Base-by-base conservation (phyloP, 1,140 invertebrate species). In the Zaprionus camerounensis region DNA sequence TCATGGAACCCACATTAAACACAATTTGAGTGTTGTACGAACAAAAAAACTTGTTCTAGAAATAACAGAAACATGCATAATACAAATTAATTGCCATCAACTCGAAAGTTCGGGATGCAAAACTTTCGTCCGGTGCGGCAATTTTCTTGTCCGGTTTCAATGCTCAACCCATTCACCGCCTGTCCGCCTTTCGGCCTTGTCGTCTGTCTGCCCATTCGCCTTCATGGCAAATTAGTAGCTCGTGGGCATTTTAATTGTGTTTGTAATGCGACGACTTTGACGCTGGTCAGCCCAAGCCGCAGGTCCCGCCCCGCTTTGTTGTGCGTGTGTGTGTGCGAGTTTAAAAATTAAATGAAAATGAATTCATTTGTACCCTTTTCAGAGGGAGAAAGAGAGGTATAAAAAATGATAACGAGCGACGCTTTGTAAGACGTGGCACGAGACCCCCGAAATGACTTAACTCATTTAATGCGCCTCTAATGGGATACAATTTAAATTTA, bases 401-500 rank as follows among this genome's bases (percentile, higher is more conserved):
- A 78, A 78, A 83, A 72, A 86, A 76, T 82, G 78, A 71, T 88
- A 72, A 72, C 63, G 70, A 76, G 69, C 62, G 63, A 66, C 63
- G 70, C 70, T 66, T 76, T 66, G 63, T 67, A 81, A 90, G 84
- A 78, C 76, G 78, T 58, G 75, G 75, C 66, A 72, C 63, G 77
- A 61, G 69, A 71, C 57, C 66, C 46, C 75, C 75, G 76, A 86
- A 91, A 85, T 82, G 84, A 88, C 84, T 88, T 88, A 88, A 88
- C 84, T 90, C 84, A 90, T 88, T 88, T 88, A 88, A 90, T 85
- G 86, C 84, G 82, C 71, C 85, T 90, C 85, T 90, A 90, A 90
- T 91, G 85, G 86, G 85, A 82, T 85, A 86, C 86, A 90, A 90
- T 90, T 90, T 90, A 91, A 91, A 90, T 90, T 90, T 90, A 90